Percentiles rank a stretch among this genome's conserved stretches.
These are phyloP conservation scores for Periophthalmus modestus DNA, from an alignment of 2,113 vertebrate genomes.

Conservation along the genomic window DNA sequence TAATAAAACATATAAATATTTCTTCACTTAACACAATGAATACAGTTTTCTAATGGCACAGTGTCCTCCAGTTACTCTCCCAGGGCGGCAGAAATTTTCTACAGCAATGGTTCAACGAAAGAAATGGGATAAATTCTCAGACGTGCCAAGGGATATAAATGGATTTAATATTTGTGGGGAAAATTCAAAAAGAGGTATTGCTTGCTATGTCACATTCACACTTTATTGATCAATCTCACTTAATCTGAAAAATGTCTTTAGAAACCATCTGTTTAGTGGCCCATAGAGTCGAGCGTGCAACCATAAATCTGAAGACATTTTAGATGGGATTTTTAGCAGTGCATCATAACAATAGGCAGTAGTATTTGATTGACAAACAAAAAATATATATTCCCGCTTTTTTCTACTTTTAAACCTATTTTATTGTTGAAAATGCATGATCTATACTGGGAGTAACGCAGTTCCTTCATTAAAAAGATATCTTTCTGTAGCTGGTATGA, in stretches of 20 bases:
- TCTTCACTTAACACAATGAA: slow-evolving; percentile 32
- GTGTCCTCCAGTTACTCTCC: slow-evolving; percentile 31
- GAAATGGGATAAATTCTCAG: slow-evolving; percentile 36
- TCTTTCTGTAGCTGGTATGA: slow-evolving; percentile 26
- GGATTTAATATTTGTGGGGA: slow-evolving; percentile 44
- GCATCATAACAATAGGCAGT: slow-evolving; percentile 20
- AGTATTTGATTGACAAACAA: slow-evolving; percentile 19
- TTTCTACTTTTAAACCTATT: background rate
- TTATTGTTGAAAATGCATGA: slow-evolving; percentile 18
- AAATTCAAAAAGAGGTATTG: slow-evolving; percentile 33
- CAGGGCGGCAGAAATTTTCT: slow-evolving; percentile 32
- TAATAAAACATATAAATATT: slow-evolving; percentile 40
- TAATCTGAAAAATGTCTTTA: slow-evolving; percentile 33
- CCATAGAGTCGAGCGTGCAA: background rate
- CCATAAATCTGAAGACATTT: slow-evolving; percentile 18
- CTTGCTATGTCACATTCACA: slow-evolving; percentile 41
- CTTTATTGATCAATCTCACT: slow-evolving; percentile 34
- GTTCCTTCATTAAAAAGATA: slow-evolving; percentile 37
- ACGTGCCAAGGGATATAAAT: slow-evolving; percentile 42
- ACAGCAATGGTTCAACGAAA: slow-evolving; percentile 34
- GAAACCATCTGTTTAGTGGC: slow-evolving; percentile 30
- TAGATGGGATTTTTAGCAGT: slow-evolving; percentile 16
- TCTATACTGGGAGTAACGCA: slow-evolving; percentile 29
- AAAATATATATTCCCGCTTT: background rate
- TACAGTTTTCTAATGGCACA: slow-evolving; percentile 37